These are phyloP conservation scores for Raja brachyura DNA, from an alignment of 2,113 vertebrate genomes.

Conservation along the genomic window DNA sequence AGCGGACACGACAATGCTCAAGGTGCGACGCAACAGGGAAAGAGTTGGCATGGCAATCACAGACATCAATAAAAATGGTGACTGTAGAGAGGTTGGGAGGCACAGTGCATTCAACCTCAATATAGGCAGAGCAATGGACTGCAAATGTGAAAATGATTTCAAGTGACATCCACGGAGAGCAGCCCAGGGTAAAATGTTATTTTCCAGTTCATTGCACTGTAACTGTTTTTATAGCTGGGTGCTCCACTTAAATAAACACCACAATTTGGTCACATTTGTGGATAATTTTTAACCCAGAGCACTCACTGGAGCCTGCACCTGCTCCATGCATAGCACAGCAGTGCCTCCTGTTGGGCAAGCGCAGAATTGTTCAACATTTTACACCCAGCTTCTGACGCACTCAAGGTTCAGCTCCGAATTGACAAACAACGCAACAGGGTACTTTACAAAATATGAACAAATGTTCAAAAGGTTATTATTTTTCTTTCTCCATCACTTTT, in stretches of 20 bases:
- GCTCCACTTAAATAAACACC: conserved; percentile 35
- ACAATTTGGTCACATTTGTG: conserved; percentile 37
- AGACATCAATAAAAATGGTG: not conserved
- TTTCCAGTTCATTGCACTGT: conserved; percentile 36
- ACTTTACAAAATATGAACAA: not conserved
- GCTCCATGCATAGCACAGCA: not conserved
- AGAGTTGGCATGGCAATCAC: not conserved
- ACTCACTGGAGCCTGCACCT: not conserved
- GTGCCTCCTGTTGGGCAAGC: not conserved
- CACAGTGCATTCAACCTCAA: not conserved
- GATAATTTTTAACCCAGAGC: conserved; percentile 1
- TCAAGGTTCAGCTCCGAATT: not conserved
- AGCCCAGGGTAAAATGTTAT: conserved; percentile 38
- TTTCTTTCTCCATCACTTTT: not conserved
- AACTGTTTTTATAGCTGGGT: conserved; percentile 31
- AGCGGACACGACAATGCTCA: not conserved
- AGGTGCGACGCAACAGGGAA: not conserved
- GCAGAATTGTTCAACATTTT: not conserved
- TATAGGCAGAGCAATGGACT: not conserved
- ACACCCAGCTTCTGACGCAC: not conserved
- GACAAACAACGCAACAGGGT: not conserved
- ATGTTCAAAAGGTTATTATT: not conserved
- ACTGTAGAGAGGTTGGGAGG: not conserved
- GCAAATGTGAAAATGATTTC: conserved; percentile 29
- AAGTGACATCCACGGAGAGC: conserved; percentile 23